phyloP scores from a whole-genome alignment of 2,113 vertebrate genomes.

The Pithys albifrons region DNA sequence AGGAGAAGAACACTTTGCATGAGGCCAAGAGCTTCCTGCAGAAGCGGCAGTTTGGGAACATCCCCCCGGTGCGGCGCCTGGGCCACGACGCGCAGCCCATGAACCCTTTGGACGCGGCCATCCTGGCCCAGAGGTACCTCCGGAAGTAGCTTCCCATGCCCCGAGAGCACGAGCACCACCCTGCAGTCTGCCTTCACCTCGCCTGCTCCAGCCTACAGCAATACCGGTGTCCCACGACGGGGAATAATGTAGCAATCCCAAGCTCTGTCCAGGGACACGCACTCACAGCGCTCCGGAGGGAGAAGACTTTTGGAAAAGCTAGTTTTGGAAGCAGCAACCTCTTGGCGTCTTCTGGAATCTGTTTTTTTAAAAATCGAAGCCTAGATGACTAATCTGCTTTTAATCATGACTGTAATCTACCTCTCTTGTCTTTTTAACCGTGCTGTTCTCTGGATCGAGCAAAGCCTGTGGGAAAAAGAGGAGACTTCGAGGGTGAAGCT shows the following conservation, averaged over 20 bases:
- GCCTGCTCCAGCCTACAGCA: slow-evolving; percentile 69
- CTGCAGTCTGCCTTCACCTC: slow-evolving; percentile 51
- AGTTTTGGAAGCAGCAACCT: slow-evolving; percentile 70
- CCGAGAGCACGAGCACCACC: slow-evolving; percentile 38
- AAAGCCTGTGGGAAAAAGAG: slow-evolving; percentile 31
- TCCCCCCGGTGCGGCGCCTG: slow-evolving; percentile 90
- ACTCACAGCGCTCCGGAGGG: slow-evolving; percentile 19
- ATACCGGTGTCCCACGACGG: slow-evolving; percentile 67
- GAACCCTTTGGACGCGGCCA: slow-evolving; percentile 92
- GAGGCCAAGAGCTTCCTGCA: slow-evolving; percentile 92
- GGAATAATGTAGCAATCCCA: slow-evolving; percentile 84
- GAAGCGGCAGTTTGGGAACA: slow-evolving; percentile 90
- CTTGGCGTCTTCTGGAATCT: slow-evolving; percentile 75
- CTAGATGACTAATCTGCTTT: slow-evolving; percentile 79
- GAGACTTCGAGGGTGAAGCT: slow-evolving; percentile 14
- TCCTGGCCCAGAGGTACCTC: slow-evolving; percentile 94
- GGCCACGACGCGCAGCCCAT: slow-evolving; percentile 95
- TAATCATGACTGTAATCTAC: slow-evolving; percentile 93
- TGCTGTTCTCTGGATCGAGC: slow-evolving; percentile 82
- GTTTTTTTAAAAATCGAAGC: slow-evolving; percentile 67
- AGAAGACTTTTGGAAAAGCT: slow-evolving; percentile 49
- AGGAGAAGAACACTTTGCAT: slow-evolving; percentile 96
- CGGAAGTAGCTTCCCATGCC: slow-evolving; percentile 80
- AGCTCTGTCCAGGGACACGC: slow-evolving; percentile 48
- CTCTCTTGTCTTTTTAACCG: slow-evolving; percentile 87